phyloP scores from a whole-genome alignment of 2,113 vertebrate genomes.

The Eudyptes chrysolophus region DNA sequence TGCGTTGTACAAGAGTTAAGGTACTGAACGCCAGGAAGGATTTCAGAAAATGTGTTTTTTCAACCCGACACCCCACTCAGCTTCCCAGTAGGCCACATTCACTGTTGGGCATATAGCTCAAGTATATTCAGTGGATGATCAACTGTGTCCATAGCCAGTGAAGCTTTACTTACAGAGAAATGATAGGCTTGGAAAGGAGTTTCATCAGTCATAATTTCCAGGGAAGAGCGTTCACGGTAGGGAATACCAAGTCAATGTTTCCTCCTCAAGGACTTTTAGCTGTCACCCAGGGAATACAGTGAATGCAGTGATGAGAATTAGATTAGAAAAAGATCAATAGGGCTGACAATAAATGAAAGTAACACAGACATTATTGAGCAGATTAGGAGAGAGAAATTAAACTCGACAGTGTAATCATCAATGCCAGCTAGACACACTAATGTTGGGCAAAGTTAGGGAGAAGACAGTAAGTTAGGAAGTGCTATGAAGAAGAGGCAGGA shows the following conservation, averaged over 20 bases:
- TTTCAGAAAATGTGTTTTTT: not conserved
- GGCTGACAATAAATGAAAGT: conserved; percentile 72
- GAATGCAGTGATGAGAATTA: conserved; percentile 66
- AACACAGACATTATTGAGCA: conserved; percentile 70
- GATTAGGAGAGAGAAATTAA: conserved; percentile 71
- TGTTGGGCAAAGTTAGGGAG: conserved; percentile 36
- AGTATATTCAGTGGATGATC: not conserved
- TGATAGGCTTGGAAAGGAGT: not conserved
- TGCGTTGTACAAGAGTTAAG: not conserved
- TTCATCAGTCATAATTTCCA: conserved; percentile 31
- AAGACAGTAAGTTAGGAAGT: conserved; percentile 18
- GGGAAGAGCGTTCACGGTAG: not conserved
- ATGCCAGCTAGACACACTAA: conserved; percentile 25
- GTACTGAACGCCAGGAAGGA: not conserved
- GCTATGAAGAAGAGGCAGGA: not conserved
- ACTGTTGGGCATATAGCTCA: not conserved
- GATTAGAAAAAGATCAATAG: conserved; percentile 72
- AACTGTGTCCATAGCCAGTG: not conserved
- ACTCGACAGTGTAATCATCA: conserved; percentile 58
- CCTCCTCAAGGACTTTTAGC: conserved; percentile 66
- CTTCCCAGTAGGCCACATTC: not conserved
- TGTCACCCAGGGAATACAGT: conserved; percentile 60
- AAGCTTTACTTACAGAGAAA: not conserved
- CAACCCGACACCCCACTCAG: not conserved
- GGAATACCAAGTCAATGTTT: conserved; percentile 41